These are phyloP conservation scores for Arothron firmamentum DNA, from an alignment of 2,113 vertebrate genomes.

Conservation along the genomic window DNA sequence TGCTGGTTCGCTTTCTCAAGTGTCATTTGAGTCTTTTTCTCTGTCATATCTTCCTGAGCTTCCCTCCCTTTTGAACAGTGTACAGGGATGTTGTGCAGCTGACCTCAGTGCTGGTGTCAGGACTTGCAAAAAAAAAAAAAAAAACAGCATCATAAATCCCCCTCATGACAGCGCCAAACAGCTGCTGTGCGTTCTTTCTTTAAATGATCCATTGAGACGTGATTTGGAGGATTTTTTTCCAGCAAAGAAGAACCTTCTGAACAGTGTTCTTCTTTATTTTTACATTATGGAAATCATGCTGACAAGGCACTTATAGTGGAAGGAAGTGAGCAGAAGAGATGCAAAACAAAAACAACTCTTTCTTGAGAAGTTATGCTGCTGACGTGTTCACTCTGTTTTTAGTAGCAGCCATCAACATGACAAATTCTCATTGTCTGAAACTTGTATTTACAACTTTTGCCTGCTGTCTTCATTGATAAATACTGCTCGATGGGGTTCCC, in stretches of 20 bases:
- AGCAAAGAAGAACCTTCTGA: no score
- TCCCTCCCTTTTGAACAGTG: conserved; percentile 15
- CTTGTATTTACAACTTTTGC: conserved; percentile 21
- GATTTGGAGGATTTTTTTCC: no score
- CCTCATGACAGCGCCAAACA: conserved; percentile 7
- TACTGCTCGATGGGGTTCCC: conserved; percentile 1
- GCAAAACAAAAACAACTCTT: not conserved
- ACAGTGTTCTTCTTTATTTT: no score
- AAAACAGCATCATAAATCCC: conserved; percentile 19
- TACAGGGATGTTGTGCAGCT: conserved; percentile 38
- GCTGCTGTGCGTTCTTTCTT: conserved; percentile 16
- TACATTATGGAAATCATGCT: no score
- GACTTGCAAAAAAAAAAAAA: conserved; percentile 12
- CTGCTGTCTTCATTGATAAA: conserved; percentile 14
- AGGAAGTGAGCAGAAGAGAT: no score
- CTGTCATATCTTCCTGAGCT: no score
- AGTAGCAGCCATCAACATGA: not conserved
- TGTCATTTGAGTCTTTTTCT: conserved; percentile 14
- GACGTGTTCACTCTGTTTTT: not conserved
- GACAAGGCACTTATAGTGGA: no score
- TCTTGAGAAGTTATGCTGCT: not conserved
- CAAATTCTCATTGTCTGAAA: not conserved
- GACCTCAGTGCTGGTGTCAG: conserved; percentile 2
- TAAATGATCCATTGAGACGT: no score
- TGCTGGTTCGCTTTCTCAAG: conserved; percentile 46